Conservation (phyloP, 2,888 invertebrate species). For the Sarcophaga rosellei region DNA sequence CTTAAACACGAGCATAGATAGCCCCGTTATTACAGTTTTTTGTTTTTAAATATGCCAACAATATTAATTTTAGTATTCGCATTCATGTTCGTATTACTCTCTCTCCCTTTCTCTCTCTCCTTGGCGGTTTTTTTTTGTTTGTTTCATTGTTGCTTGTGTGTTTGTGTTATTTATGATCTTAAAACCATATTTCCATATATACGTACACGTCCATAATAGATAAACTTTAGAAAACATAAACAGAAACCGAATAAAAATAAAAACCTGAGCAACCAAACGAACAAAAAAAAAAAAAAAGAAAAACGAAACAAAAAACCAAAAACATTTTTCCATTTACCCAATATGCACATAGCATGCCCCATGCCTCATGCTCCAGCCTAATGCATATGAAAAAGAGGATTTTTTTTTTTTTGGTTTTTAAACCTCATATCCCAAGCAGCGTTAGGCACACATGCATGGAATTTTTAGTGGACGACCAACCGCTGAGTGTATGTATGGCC, state of each 20-base stretch:
- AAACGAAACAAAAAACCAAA: neutral
- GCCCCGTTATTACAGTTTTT: neutral
- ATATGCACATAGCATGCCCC: too few relatives aligned
- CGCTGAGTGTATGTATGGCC: slow-evolving; percentile 42
- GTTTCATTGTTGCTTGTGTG: neutral
- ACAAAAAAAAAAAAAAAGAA: too few relatives aligned
- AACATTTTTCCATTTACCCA: neutral
- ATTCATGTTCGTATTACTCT: slow-evolving; percentile 14
- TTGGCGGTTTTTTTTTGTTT: neutral
- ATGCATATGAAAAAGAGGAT: too few relatives aligned
- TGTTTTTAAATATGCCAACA: neutral
- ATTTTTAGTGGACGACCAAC: slow-evolving; percentile 45
- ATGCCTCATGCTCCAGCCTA: too few relatives aligned
- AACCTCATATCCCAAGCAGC: neutral
- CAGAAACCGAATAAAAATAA: slow-evolving; percentile 1
- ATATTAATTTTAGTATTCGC: neutral
- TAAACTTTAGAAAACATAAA: slow-evolving; percentile 14
- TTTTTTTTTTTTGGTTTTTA: neutral
- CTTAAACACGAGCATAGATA: neutral
- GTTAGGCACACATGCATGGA: neutral
- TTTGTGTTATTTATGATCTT: slow-evolving; percentile 60
- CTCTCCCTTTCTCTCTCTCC: neutral
- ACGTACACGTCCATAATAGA: slow-evolving; percentile 18
- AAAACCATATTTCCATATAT: slow-evolving; percentile 56
- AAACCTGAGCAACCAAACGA: neutral